Base-by-base conservation (phyloP, 2,113 vertebrate species). In the Pterocles gutturalis region DNA sequence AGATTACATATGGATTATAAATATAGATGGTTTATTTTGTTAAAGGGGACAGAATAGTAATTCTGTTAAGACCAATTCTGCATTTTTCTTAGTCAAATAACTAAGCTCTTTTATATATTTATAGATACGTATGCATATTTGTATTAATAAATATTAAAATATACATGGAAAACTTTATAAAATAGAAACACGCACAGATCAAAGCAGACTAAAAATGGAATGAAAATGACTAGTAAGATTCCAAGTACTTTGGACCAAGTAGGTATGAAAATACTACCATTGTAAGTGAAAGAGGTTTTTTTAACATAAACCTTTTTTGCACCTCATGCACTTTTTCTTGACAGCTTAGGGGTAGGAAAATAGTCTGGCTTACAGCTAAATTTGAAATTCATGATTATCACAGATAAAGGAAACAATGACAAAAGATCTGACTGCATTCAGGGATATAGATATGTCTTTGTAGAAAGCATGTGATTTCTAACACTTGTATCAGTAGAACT, bases 141-240 rank as follows among this genome's bases (percentile, higher is more conserved):
- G 70, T 87, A 64, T 53, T 34, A 64, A n/a, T 83, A 43, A 84
- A 79, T 82, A 60, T 34, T 81, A 66, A 93, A 89, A 78, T 65
- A 34, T 9, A 34, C 24, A 15, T 53, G 10, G 61, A 69, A 88
- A 38, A 17, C 28, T 48, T 73, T 90, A 49, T 19, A 31, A 86
- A 80, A 66, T 53, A 58, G 77, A 66, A 62, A 49, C 34, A 31
- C 2, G 48, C 53, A 72, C 31, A 86, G 58, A 86, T 66, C 54
- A 95, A 94, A 91, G 81, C 48, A 85, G 36, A 61, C 61, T 65
- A 43, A 93, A 90, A 95, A 60, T 48, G 29, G 77, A 84, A 87
- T 49, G 31, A 24, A 82, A 71, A 57, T 53, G 53, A 85, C 66
- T 60, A 38, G 28, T 51, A 76, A 57, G 10, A 73, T 70, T 92